Evolutionary conservation across 2,888 invertebrate species (phyloP), one percentile per base, ranked within the genome.

Genomic region (Micoletzkya japonica): DNA sequence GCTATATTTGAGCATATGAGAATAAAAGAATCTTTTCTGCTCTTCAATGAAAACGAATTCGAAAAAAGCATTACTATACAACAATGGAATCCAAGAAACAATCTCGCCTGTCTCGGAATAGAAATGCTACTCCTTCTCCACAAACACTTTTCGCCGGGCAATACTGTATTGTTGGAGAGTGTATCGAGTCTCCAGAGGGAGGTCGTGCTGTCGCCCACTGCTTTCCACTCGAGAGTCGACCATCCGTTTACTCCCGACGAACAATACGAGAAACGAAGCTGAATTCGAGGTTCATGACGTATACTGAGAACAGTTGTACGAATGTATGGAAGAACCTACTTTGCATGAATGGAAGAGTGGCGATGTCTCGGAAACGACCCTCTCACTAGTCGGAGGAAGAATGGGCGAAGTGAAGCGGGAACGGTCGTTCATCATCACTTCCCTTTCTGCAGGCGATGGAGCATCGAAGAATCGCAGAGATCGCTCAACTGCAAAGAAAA

Each of bases 221-320:
- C 10, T n/a, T 0, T 26, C 39, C 32, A 49, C 50, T 36, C 63
- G 50, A 36, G 17, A n/a, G 32, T 50, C 32, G 32, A 50, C 30
- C 24, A 32, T 49, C 50, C 63, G 50, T 26, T 24, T n/a, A n/a
- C n/a, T 10, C 32, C 32, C 44, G 30, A 63, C 10, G 50, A 26
- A 63, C 63, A 63, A n/a, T 50, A 63, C 1, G 32, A 63, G 34
- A 63, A 63, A 39, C 63, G 63, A 17, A 63, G 63, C 63, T 63
- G 34, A 2, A 32, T 44, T 24, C 30, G 14, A 17, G 1, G 20
- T 32, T 32, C 30, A 30, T 32, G 2, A 34, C 30, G 39, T 30
- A 17, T 28, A 20, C 2, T 60, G 4, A 52, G 6, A n/a, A 52
- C 6, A n/a, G 52, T n/a, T 52, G 14, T 14, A 52, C 24, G 14